These are phyloP conservation scores for Silvanus unidentatus DNA, from an alignment of 2,888 invertebrate genomes.

Conservation along the genomic window DNA sequence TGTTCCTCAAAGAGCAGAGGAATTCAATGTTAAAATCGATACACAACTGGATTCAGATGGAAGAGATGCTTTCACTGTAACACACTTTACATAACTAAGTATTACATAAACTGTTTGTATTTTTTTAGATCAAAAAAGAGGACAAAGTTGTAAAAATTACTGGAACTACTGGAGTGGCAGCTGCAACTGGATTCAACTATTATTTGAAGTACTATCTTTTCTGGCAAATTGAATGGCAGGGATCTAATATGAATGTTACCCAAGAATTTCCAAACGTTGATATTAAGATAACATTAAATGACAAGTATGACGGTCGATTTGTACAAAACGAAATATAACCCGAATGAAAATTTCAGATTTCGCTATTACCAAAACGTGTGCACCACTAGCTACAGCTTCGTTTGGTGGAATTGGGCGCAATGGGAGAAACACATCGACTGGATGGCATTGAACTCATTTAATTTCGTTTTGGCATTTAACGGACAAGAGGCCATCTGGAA, in stretches of 20 bases:
- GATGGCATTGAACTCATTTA: slow-evolving; percentile 95
- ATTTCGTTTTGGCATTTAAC: slow-evolving; percentile 79
- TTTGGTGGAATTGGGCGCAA: slow-evolving; percentile 79
- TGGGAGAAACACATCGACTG: slow-evolving; percentile 90
- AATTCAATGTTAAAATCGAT: slow-evolving; percentile 50
- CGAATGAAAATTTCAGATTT: slow-evolving; percentile 53
- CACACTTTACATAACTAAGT: too few relatives aligned
- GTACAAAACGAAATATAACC: too few relatives aligned
- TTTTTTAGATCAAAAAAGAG: slow-evolving; percentile 29
- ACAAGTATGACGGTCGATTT: too few relatives aligned
- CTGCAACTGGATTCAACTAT: slow-evolving; percentile 79
- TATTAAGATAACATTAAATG: slow-evolving; percentile 56
- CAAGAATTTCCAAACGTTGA: slow-evolving; percentile 55
- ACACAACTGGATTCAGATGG: slow-evolving; percentile 33
- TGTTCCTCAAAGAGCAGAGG: slow-evolving; percentile 21
- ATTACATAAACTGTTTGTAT: neutral
- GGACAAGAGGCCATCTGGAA: slow-evolving; percentile 89
- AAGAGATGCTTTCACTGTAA: slow-evolving; percentile 54
- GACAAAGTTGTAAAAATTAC: slow-evolving; percentile 23
- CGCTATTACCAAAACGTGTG: slow-evolving; percentile 95
- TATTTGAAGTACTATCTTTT: slow-evolving; percentile 78
- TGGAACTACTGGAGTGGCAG: slow-evolving; percentile 66
- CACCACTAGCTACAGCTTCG: slow-evolving; percentile 73
- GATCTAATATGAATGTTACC: slow-evolving; percentile 58
- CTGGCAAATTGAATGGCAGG: slow-evolving; percentile 84